These are phyloP conservation scores for Cheirogaleus medius DNA, from an alignment of 2,113 vertebrate genomes.

Conservation along the genomic window DNA sequence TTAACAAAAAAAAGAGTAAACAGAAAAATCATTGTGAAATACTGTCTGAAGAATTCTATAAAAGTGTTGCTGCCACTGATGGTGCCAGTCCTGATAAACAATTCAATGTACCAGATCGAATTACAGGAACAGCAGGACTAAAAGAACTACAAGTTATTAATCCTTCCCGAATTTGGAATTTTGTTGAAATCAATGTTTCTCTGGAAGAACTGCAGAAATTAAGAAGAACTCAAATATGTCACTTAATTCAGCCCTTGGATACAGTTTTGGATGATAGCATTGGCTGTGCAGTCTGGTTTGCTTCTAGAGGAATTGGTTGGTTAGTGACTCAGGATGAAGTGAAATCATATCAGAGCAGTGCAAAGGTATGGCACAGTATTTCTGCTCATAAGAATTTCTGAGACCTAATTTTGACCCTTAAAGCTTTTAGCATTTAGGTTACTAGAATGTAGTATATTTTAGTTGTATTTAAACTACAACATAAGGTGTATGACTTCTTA, in stretches of 20 bases:
- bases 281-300: slow-evolving; percentile 98
- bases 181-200: slow-evolving; percentile 94
- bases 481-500: not conserved
- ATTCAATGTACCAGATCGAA: slow-evolving; percentile 92
- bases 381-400: not conserved
- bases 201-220: slow-evolving; percentile 90
- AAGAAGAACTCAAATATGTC: slow-evolving; percentile 85
- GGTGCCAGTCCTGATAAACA: not conserved
- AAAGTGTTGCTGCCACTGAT: not conserved
- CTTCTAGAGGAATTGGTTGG: slow-evolving; percentile 90
- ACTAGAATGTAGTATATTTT: not conserved
- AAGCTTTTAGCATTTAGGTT: not conserved
- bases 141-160: slow-evolving; percentile 88
- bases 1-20: slow-evolving; percentile 66
- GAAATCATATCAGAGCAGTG: slow-evolving; percentile 86
- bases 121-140: slow-evolving; percentile 91
- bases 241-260: slow-evolving; percentile 91
- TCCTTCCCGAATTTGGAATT: slow-evolving; percentile 93
- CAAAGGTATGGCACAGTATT: slow-evolving; percentile 87
- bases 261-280: slow-evolving; percentile 98
- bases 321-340: slow-evolving; percentile 75
- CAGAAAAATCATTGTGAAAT: slow-evolving; percentile 30
- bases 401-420: not conserved
- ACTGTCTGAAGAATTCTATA: not conserved
- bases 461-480: not conserved